A percentile compares a stretch with the other conserved stretches of the same genome.
Conservation (phyloP, 2,888 invertebrate genomes). For the Clitarchus hookeri region DNA sequence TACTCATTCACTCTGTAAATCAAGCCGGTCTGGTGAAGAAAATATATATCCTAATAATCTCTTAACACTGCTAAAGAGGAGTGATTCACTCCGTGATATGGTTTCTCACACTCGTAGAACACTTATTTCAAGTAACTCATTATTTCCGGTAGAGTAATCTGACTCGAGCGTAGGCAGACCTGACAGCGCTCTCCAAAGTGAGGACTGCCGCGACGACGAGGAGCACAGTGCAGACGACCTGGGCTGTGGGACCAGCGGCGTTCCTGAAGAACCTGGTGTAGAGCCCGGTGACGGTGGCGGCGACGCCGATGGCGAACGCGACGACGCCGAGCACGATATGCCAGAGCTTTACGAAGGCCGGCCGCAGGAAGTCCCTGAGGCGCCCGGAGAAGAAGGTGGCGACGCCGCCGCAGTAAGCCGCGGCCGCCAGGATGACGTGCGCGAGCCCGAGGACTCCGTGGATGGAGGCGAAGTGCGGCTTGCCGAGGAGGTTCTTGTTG, state of each 20-base stretch:
- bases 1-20: too few species aligned
- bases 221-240: constrained; percentile 35
- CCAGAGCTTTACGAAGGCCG: constrained; percentile 34
- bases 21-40: too few species aligned
- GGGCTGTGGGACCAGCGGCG: constrained; percentile 23
- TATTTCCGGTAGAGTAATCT: constrained; percentile 11
- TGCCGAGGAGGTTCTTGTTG: constrained; percentile 33
- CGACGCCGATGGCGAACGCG: constrained; percentile 34
- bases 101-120: too few species aligned
- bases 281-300: constrained; percentile 29
- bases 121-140: not conserved
- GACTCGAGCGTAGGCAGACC: constrained; percentile 32
- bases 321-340: constrained; percentile 33
- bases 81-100: too few species aligned
- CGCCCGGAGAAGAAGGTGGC: constrained; percentile 30
- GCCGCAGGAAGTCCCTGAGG: constrained; percentile 30
- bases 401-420: constrained; percentile 36
- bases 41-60: too few species aligned
- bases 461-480: constrained; percentile 36
- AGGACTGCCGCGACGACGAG: constrained; percentile 32
- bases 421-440: constrained; percentile 30
- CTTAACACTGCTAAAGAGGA: too few species aligned
- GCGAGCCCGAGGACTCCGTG: constrained; percentile 35
- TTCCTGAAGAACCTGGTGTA: constrained; percentile 34
- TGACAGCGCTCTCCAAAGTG: constrained; percentile 35